phyloP scores from a whole-genome alignment of 2,888 invertebrate genomes.

The Monopis laevigella region DNA sequence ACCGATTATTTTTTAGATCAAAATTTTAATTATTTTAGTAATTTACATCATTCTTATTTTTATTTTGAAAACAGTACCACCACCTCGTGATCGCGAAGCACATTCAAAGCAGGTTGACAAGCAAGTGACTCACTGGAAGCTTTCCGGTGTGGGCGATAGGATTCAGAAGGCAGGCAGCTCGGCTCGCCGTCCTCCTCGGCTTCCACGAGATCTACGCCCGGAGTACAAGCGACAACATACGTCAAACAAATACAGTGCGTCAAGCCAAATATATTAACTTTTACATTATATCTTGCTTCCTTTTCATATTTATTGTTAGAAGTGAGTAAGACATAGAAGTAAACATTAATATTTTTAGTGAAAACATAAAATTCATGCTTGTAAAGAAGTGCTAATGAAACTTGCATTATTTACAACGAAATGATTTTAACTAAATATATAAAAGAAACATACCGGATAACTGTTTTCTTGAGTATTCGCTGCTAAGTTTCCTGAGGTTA shows the following conservation, averaged over 20 bases:
- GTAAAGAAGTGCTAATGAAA: neutral
- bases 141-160: conserved; percentile 54
- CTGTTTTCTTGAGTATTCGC: conserved; percentile 63
- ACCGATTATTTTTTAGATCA: too few species aligned
- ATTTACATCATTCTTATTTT: too few species aligned
- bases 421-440: too few species aligned
- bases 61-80: conserved; percentile 24
- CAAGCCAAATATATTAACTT: neutral
- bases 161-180: conserved; percentile 46
- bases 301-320: too few species aligned
- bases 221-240: conserved; percentile 29
- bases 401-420: too few species aligned
- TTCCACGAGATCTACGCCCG: conserved; percentile 64
- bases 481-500: conserved; percentile 56
- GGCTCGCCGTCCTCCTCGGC: conserved; percentile 63
- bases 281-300: too few species aligned
- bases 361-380: conserved; percentile 5
- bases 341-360: too few species aligned
- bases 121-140: conserved; percentile 63
- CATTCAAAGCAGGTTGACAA: conserved; percentile 6
- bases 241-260: conserved; percentile 25
- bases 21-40: too few species aligned
- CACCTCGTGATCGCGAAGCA: conserved; percentile 20
- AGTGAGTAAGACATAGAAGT: too few species aligned
- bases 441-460: conserved; percentile 65